A percentile compares a stretch with the other conserved stretches of the same genome.
Conservation (phyloP, 2,888 invertebrate species). For the Dryococelus australis region DNA sequence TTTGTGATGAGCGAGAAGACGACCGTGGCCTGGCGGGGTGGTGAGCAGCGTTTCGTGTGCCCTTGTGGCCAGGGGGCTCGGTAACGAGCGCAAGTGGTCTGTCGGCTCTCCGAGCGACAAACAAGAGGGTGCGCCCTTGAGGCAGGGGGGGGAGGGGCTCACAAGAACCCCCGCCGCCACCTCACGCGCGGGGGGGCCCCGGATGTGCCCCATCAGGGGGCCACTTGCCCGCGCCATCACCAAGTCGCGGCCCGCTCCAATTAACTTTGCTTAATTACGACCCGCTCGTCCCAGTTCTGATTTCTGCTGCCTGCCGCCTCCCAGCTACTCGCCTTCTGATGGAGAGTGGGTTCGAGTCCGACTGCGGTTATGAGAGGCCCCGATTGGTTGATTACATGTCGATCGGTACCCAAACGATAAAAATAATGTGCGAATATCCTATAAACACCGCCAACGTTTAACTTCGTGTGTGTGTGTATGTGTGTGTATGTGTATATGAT, state of each 20-base stretch:
- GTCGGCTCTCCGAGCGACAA: slow-evolving; percentile 6
- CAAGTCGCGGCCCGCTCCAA: not conserved
- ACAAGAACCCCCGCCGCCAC: not conserved
- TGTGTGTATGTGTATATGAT: no score
- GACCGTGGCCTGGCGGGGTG: not conserved
- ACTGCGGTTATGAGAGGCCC: no score
- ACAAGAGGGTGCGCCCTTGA: not conserved
- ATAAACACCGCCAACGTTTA: no score
- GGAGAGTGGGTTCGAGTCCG: no score
- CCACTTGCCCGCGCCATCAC: not conserved
- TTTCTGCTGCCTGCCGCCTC: not conserved
- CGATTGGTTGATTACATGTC: no score
- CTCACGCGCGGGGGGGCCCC: not conserved
- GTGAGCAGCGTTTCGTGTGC: not conserved
- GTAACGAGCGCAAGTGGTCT: slow-evolving; percentile 24
- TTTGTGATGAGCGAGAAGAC: no score
- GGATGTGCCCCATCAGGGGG: not conserved
- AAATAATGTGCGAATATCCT: no score
- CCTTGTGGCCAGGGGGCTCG: not conserved
- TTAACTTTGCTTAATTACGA: slow-evolving; percentile 16
- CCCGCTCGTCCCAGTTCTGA: not conserved
- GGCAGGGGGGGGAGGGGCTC: not conserved
- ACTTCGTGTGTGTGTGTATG: no score
- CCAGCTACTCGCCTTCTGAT: no score
- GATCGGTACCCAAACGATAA: no score